These are phyloP conservation scores for Xestoiulus laeticollis DNA, from an alignment of 2,888 invertebrate genomes.

Conservation along the genomic window DNA sequence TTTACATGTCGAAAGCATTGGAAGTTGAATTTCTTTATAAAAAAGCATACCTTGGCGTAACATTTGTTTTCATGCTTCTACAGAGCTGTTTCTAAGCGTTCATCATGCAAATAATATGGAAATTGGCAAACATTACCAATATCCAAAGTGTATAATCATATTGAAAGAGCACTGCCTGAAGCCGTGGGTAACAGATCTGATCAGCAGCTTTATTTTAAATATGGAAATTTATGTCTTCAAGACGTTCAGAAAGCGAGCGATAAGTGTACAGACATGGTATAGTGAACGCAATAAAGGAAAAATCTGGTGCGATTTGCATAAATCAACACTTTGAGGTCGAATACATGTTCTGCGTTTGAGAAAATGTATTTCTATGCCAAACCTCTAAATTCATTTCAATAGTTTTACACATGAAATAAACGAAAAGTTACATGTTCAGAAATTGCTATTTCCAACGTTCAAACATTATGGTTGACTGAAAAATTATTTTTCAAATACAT, in stretches of 20 bases:
- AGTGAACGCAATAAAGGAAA: neutral
- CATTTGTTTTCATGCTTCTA: neutral
- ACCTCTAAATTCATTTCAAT: too few relatives aligned
- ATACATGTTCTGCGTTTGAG: neutral
- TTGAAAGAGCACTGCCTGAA: neutral
- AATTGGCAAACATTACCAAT: neutral
- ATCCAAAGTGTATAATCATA: neutral
- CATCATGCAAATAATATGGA: slow-evolving; percentile 31
- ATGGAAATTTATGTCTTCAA: neutral
- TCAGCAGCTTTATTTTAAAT: neutral
- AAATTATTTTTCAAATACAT: too few relatives aligned
- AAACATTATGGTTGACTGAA: too few relatives aligned
- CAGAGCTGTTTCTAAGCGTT: neutral
- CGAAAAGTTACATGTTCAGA: too few relatives aligned
- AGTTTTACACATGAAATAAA: too few relatives aligned
- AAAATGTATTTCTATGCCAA: neutral
- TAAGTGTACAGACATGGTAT: neutral
- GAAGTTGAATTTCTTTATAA: too few relatives aligned
- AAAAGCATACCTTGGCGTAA: neutral
- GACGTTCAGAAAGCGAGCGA: neutral
- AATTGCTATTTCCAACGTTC: too few relatives aligned
- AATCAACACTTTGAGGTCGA: neutral
- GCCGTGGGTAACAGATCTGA: neutral
- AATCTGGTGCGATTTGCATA: neutral
- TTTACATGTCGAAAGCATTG: too few relatives aligned